Evolutionary conservation across 2,888 invertebrate species (phyloP), one percentile per base, ranked within the genome.

Genomic region (Plebejus argus): DNA sequence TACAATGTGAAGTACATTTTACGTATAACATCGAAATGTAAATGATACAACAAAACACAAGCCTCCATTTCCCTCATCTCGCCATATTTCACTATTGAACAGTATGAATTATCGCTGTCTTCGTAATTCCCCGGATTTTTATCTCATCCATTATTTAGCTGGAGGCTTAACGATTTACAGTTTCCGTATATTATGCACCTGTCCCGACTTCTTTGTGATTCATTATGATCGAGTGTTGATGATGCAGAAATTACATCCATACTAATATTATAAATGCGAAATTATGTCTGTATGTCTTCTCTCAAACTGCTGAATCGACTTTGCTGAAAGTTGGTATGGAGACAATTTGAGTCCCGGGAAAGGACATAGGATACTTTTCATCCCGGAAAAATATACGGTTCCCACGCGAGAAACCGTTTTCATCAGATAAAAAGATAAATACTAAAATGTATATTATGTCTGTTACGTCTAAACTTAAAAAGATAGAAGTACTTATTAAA

Each of bases 91-190:
- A 82, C 78, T 77, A 80, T 79, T 78, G 84, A 87, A 85, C 86
- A 87, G 83, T 85, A 87, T 91, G 91, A 91, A 83, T 90, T 88
- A 92, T 89, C 88, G 86, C 84, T 83, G 85, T 89, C 88, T 89
- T 86, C 83, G 85, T 91, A 90, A 92, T 90, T 89, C 89, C 88
- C 79, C 80, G 83, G 84, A 83, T 85, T 86, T 88, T 90, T 89
- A 84, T 85, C 88, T 87, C 90, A 91, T 91, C 90, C 89, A 89
- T 91, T 91, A 91, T 91, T 89, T 90, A 90, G 87, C 85, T 82
- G 83, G 83, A 85, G 87, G 90, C 87, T 90, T 88, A 86, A 84
- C 81, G 81, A 92, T 91, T 91, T 91, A 91, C 89, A 85, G 87
- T 85, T 89, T 89, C 85, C 88, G 49, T 71, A 66, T 82, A 80